phyloP scores from a whole-genome alignment of 2,113 vertebrate genomes.

The Rattus norvegicus region DNA sequence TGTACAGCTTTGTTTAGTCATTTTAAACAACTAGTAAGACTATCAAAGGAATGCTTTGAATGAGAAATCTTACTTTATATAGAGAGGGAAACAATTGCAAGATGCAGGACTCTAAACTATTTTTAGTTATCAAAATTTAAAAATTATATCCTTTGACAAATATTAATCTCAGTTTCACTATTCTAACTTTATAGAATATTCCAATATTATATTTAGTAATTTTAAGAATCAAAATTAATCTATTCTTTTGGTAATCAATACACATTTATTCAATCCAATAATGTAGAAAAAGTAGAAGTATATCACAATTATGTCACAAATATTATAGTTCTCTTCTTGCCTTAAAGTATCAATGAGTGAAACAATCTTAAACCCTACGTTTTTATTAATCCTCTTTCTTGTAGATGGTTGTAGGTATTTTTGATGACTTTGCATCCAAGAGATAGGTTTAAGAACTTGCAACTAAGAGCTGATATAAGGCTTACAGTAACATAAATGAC shows the following conservation, averaged over 20 bases:
- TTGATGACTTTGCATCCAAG: slow-evolving; percentile 48
- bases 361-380: background rate
- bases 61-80: background rate
- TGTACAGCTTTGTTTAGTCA: background rate
- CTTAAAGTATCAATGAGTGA: slow-evolving; percentile 27
- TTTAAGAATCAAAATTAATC: slow-evolving; percentile 5
- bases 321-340: background rate
- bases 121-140: background rate
- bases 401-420: background rate
- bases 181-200: background rate
- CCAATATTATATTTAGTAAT: background rate
- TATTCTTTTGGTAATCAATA: background rate
- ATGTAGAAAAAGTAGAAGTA: background rate
- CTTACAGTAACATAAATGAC: slow-evolving; percentile 82
- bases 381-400: slow-evolving; percentile 4
- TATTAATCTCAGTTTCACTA: background rate
- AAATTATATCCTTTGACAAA: background rate
- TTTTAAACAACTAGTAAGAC: background rate
- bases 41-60: background rate
- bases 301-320: background rate
- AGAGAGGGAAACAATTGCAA: background rate
- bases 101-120: background rate
- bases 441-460: slow-evolving; percentile 63
- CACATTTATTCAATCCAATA: background rate
- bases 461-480: slow-evolving; percentile 64